A percentile compares a stretch with the other conserved stretches of the same genome.
phyloP scores from a whole-genome alignment of 1,140 invertebrate species.

The Diuraphis noxia region DNA sequence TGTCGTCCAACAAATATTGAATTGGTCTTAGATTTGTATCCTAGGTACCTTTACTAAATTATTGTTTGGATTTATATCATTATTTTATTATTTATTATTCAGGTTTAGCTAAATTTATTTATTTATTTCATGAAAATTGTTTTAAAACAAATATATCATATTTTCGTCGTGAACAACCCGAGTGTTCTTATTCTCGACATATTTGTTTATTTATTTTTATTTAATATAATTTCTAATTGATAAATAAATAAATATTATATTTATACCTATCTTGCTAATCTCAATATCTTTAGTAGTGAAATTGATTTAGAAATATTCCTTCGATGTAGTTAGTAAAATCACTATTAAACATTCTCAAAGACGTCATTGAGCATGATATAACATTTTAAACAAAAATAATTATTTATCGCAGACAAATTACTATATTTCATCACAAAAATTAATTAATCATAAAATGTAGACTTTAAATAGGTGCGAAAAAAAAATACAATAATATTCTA shows the following conservation, averaged over 20 bases:
- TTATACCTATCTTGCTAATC: background rate
- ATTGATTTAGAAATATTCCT: background rate
- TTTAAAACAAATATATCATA: constrained; percentile 18
- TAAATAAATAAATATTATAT: background rate
- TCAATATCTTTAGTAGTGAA: background rate
- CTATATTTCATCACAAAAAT: background rate
- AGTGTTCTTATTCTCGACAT: background rate
- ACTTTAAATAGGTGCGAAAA: background rate
- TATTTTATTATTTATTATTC: constrained; percentile 12
- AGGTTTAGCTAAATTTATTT: constrained; percentile 33
- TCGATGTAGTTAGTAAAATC: background rate
- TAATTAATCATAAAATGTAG: background rate
- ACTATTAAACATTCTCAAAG: background rate
- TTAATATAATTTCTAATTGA: too few relatives aligned
- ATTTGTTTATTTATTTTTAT: background rate
- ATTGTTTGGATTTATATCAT: background rate
- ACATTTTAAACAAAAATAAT: background rate
- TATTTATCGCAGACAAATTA: background rate
- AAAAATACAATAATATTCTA: background rate
- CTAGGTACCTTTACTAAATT: background rate
- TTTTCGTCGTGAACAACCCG: background rate
- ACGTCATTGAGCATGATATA: background rate
- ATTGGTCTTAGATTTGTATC: background rate
- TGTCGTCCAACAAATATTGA: constrained; percentile 23
- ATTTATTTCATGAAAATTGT: constrained; percentile 29